phyloP scores from a whole-genome alignment of 2,888 invertebrate genomes.

The Hyles lineata region DNA sequence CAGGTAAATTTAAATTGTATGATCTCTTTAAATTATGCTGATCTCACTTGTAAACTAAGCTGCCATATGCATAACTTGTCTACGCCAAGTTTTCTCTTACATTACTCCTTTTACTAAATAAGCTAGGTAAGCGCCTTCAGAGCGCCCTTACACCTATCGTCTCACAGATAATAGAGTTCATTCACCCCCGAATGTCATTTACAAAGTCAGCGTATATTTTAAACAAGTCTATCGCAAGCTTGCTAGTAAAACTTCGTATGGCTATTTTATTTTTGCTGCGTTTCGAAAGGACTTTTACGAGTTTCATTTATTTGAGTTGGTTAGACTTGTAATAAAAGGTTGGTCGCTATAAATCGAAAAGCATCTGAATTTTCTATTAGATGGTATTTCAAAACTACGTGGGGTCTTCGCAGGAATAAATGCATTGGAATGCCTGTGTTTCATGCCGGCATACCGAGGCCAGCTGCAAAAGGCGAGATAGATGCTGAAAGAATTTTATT shows the following conservation, averaged over 20 bases:
- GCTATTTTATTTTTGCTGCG: conserved; percentile 10
- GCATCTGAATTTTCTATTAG: no score
- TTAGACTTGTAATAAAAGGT: no score
- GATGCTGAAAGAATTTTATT: no score
- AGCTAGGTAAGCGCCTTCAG: conserved; percentile 5
- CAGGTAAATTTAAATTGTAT: no score
- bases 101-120: conserved; percentile 1
- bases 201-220: conserved; percentile 18
- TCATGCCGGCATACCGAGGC: no score
- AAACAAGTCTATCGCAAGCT: neutral
- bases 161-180: conserved; percentile 12
- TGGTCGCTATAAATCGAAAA: no score
- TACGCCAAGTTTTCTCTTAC: neutral
- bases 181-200: conserved; percentile 17
- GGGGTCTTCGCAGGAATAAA: no score
- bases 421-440: no score
- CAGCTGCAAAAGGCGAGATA: no score
- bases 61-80: neutral
- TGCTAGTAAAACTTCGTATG: conserved; percentile 17
- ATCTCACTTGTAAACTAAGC: no score
- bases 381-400: no score
- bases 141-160: neutral
- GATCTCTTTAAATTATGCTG: no score
- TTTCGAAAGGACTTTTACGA: conserved; percentile 10
- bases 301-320: conserved; percentile 17